Conservation (phyloP, 2,797 vertebrate species). For the Rhinogobio ventralis region DNA sequence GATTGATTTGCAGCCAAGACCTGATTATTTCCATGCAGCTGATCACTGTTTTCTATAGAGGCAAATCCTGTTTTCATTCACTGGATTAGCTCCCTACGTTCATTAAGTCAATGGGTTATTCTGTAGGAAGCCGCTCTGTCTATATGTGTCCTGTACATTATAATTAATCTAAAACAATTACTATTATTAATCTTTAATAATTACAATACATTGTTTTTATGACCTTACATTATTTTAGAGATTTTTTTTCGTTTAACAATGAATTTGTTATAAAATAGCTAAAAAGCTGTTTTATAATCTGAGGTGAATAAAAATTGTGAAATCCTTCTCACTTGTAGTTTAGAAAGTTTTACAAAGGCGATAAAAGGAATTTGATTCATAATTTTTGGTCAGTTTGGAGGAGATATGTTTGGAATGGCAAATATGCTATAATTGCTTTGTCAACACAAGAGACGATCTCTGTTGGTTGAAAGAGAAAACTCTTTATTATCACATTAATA, state of each 20-base stretch:
- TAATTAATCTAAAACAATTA: not conserved
- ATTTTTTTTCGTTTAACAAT: not conserved
- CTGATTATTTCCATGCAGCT: slow-evolving; percentile 23
- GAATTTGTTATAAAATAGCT: not conserved
- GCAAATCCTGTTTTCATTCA: slow-evolving; percentile 32
- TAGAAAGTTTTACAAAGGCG: not conserved
- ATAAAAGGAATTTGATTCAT: slow-evolving; percentile 18
- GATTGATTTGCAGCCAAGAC: slow-evolving; percentile 28
- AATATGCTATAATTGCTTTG: not conserved
- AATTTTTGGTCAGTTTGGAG: not conserved
- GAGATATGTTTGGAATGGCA: not conserved
- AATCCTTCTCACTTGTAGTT: slow-evolving; percentile 49
- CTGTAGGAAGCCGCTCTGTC: not conserved
- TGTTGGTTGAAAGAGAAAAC: not conserved
- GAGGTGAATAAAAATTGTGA: not conserved
- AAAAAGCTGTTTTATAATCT: slow-evolving; percentile 15
- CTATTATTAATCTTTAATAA: not conserved
- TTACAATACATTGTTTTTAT: not conserved
- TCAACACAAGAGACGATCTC: not conserved
- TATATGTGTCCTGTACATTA: not conserved
- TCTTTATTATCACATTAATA: not conserved
- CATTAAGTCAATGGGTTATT: not conserved
- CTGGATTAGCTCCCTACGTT: not conserved
- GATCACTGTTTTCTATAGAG: slow-evolving; percentile 11
- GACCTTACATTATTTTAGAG: not conserved